These are phyloP conservation scores for Panurus biarmicus DNA, from an alignment of 2,113 vertebrate species.

Conservation along the genomic window DNA sequence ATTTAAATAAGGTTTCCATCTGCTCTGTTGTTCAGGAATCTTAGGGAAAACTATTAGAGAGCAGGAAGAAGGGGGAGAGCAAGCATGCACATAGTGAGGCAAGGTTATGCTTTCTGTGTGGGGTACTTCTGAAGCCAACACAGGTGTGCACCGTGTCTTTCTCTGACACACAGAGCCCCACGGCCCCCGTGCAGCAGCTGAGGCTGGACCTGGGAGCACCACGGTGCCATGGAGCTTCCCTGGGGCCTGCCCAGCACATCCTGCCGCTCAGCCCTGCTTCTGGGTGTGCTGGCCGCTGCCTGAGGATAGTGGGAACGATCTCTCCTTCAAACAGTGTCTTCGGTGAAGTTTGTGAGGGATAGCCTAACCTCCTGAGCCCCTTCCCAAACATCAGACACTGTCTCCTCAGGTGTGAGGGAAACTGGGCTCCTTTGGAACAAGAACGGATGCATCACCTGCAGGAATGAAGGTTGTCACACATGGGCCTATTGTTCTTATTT, in stretches of 20 bases:
- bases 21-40: conserved; percentile 42
- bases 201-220: not conserved
- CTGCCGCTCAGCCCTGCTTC: not conserved
- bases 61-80: not conserved
- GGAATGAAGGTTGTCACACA: not conserved
- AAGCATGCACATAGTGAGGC: not conserved
- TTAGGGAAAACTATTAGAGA: not conserved
- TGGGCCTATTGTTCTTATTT: not conserved
- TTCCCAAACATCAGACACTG: not conserved
- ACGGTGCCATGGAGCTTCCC: not conserved
- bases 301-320: not conserved
- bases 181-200: not conserved
- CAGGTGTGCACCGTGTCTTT: not conserved
- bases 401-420: not conserved
- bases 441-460: not conserved
- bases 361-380: not conserved
- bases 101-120: not conserved
- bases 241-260: not conserved
- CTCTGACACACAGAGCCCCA: not conserved
- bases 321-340: not conserved
- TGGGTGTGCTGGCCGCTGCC: not conserved
- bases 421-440: not conserved
- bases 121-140: not conserved
- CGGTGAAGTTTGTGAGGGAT: not conserved
- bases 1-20: conserved; percentile 70